These are phyloP conservation scores for Macquaria australasica DNA, from an alignment of 2,113 vertebrate species.

Conservation along the genomic window DNA sequence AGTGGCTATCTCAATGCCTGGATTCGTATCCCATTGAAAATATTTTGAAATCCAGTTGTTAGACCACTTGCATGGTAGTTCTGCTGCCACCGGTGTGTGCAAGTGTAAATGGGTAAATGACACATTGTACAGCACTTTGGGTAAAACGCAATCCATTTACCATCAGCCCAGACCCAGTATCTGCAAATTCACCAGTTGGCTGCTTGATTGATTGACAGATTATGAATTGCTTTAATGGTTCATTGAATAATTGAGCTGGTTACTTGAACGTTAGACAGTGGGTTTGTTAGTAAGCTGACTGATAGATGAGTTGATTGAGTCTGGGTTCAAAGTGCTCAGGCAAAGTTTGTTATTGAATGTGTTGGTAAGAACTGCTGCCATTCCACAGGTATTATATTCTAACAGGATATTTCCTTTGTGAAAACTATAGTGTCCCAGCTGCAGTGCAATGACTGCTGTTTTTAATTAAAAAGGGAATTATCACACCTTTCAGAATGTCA, in stretches of 20 bases:
- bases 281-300: neutral
- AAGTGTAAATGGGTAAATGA: no score
- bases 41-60: no score
- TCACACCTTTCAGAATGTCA: conserved; percentile 7
- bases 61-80: no score
- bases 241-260: neutral
- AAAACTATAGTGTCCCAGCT: neutral
- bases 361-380: neutral
- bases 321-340: neutral
- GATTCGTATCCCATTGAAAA: no score
- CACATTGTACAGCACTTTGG: neutral
- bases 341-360: neutral
- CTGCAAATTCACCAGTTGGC: neutral
- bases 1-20: no score
- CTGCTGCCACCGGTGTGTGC: no score
- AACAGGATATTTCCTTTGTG: neutral
- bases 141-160: neutral
- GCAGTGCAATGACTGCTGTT: neutral
- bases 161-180: neutral
- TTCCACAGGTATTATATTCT: neutral
- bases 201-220: neutral
- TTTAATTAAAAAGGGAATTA: conserved; percentile 7
- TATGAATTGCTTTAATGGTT: neutral
- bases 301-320: neutral
- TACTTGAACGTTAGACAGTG: neutral